phyloP scores from a whole-genome alignment of 2,797 vertebrate genomes.

The Chelon auratus region DNA sequence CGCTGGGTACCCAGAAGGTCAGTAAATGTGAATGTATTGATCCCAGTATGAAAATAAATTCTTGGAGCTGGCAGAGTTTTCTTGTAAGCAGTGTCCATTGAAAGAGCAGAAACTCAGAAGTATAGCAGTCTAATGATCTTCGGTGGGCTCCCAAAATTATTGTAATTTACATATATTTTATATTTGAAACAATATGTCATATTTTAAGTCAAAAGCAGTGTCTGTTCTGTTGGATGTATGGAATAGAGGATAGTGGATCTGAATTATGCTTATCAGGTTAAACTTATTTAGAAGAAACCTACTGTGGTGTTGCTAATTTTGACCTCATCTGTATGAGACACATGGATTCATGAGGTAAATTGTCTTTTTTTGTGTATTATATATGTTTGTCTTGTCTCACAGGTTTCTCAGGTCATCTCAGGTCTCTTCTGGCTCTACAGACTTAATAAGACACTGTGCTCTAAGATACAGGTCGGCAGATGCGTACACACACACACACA shows the following conservation, averaged over 20 bases:
- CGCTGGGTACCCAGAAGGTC: constrained; percentile 68
- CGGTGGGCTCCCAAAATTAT: no score
- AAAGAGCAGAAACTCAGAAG: no score
- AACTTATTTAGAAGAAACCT: no score
- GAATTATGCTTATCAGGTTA: no score
- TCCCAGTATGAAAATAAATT: not conserved
- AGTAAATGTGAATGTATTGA: constrained; percentile 13
- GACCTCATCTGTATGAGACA: not conserved
- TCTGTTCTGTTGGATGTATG: no score
- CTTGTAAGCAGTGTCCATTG: not conserved
- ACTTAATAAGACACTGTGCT: constrained; percentile 81
- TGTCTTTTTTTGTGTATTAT: not conserved
- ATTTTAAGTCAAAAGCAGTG: no score
- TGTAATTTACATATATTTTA: no score
- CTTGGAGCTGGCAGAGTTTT: not conserved
- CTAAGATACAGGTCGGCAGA: constrained; percentile 83
- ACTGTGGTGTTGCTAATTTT: no score
- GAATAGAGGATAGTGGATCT: no score
- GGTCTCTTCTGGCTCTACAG: constrained; percentile 83
- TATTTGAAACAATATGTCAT: no score
- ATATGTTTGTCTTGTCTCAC: constrained; percentile 41
- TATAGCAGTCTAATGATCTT: no score
- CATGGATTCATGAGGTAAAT: not conserved
- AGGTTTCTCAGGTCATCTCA: constrained; percentile 80
- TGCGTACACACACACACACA: not conserved